Evolutionary conservation across 2,888 invertebrate species (phyloP), one percentile per base, ranked within the genome.

Genomic region (Charanyca ferruginea): DNA sequence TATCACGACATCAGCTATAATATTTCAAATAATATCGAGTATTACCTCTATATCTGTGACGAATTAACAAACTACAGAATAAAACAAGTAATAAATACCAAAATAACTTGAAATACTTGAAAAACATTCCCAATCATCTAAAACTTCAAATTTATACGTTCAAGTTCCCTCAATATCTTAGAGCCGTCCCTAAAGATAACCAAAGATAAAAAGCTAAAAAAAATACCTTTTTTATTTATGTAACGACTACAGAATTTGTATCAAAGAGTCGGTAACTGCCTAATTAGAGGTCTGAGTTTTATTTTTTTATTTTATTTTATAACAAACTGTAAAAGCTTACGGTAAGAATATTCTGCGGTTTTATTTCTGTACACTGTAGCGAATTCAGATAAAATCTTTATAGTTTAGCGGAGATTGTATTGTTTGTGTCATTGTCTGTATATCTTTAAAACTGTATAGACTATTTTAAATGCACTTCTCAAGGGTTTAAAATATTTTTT

Each of bases 211-310:
- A 66, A 67, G 61, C 51, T 44, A 69, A 64, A 49, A 53, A 51
- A 35, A 60, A 47, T 2, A 23, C 13, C 53, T 9, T 45, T 63
- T 78, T 83, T 77, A 70, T 81, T 77, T 76, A 81, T 74, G 68
- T 76, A 85, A 84, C 79, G 85, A 83, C 60, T 57, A 51, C 79
- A 83, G 87, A 85, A 87, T 87, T 87, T 87, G 87, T 87, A 75
- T 75, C 77, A 79, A 81, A 82, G 75, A 78, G 75, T 73, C 83
- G 83, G 85, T 85, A 79, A 86, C 84, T 79, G 75, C 84, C 85
- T 87, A 87, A 87, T 87, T 87, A 87, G 86, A 83, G 77, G 66
- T 51, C 41, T 32, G 54, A 63, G 60, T 68, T 81, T 80, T 79
- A 77, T 76, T 73, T 77, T 77, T 78, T 78, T 74, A 76, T 68